Conservation (phyloP, 2,888 invertebrate genomes). For the Synanthedon myopaeformis region DNA sequence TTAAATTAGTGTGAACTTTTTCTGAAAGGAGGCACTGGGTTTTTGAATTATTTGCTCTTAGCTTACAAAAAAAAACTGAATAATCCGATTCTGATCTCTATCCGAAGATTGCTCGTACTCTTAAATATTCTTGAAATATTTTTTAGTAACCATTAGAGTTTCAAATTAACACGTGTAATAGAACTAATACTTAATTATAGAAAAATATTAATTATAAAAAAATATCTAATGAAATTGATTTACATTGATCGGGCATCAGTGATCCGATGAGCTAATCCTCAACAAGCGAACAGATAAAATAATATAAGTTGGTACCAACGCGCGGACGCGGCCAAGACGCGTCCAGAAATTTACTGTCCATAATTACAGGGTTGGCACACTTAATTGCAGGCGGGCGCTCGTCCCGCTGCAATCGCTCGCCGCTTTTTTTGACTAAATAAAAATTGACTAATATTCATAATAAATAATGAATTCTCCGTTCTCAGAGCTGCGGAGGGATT, state of each 20-base stretch:
- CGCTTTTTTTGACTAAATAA: constrained; percentile 68
- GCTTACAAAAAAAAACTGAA: too few relatives aligned
- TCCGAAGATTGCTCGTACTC: too few relatives aligned
- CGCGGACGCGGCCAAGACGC: constrained; percentile 61
- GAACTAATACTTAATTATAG: too few relatives aligned
- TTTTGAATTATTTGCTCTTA: too few relatives aligned
- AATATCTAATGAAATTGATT: too few relatives aligned
- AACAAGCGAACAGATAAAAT: constrained; percentile 54
- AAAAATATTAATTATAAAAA: too few relatives aligned
- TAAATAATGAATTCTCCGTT: constrained; percentile 67
- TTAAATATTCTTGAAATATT: too few relatives aligned
- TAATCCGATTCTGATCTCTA: too few relatives aligned
- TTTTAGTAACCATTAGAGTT: too few relatives aligned
- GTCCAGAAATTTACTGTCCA: constrained; percentile 86
- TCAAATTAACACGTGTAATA: too few relatives aligned
- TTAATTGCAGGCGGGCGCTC: constrained; percentile 78
- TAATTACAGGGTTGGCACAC: constrained; percentile 86
- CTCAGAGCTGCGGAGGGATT: constrained; percentile 47
- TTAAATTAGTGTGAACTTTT: too few relatives aligned
- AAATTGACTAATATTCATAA: constrained; percentile 72
- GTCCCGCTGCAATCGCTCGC: constrained; percentile 46
- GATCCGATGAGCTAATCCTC: constrained; percentile 41
- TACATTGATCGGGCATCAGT: constrained; percentile 9
- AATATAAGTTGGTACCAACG: constrained; percentile 30
- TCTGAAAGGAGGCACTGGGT: too few relatives aligned